Evolutionary conservation across 2,113 vertebrate genomes (phyloP).

Genomic region (Gadus chalcogrammus): DNA sequence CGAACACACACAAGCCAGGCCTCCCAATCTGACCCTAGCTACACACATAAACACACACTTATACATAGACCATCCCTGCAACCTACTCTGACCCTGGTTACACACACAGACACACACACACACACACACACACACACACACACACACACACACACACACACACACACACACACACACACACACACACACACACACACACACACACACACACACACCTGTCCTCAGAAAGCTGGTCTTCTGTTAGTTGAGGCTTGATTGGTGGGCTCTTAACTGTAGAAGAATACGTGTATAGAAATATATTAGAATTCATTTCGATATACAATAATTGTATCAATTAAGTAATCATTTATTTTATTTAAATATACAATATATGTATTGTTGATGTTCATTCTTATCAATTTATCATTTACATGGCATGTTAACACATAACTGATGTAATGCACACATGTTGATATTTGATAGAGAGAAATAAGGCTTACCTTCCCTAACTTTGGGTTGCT

Average conservation of each 20-base stretch:
- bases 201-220: neutral
- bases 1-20: neutral
- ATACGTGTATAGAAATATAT: neutral
- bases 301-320: too few relatives aligned
- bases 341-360: neutral
- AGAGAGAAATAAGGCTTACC: too few relatives aligned
- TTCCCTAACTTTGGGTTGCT: too few relatives aligned
- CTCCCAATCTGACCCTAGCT: too few relatives aligned
- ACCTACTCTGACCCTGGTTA: neutral
- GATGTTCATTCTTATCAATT: too few relatives aligned
- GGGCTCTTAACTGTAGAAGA: neutral
- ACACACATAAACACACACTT: neutral
- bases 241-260: neutral
- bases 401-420: too few relatives aligned
- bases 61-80: neutral
- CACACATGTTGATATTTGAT: too few relatives aligned
- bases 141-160: neutral
- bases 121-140: neutral
- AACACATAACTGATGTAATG: too few relatives aligned
- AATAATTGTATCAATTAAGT: neutral
- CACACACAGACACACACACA: constrained; percentile 1
- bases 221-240: neutral
- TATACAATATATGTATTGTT: too few relatives aligned
- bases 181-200: neutral
- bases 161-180: constrained; percentile 1